Evolutionary conservation across 2,797 vertebrate genomes (phyloP), one percentile per base, ranked within the genome.

Genomic region (Tragopan temminckii): DNA sequence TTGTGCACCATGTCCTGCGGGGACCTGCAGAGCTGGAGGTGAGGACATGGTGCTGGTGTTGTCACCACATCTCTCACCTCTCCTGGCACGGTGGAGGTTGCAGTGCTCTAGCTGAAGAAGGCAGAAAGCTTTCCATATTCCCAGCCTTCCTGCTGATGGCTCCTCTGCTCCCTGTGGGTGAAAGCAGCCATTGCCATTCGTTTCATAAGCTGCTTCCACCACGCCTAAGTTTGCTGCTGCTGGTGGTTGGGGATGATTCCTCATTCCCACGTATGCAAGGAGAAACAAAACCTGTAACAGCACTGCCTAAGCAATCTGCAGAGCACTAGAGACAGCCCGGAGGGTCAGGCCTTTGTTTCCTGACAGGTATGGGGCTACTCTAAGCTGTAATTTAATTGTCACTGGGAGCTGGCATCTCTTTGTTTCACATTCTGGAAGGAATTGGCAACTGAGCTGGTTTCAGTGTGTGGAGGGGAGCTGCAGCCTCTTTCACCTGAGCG

Each of bases 71-170:
- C 31, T 23, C 17, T 35, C 27, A 15, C 25, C 29, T 33, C 33
- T 63, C 15, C 24, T 0, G 0, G 3, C 1, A 0, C 6, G 25
- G 36, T 46, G 53, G 35, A 46, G 35, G 19, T 23, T 0, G 0
- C 5, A 36, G 18, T 7, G 3, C 4, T 43, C 72, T 40, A 0
- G 1, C 35, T 76, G 9, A 15, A 63, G 80, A 6, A 21, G 36
- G 19, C 64, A 87, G 67, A 74, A 75, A 45, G 19, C 29, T 21
- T 42, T 35, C 25, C 1, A 13, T 50, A 38, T 21, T 61, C 80
- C 66, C 70, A 80, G 25, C 53, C 40, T 36, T 58, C 75, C 57
- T 50, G 42, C 80, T 4, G 1, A 80, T 64, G 63, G 75, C 61
- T 80, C 16, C 36, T 71, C 43, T 76, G 29, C 35, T 79, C 48